A percentile compares a stretch with the other conserved stretches of the same genome.
Conservation (phyloP, 92 coral and sea anemone species). For the Blastomussa wellsi region DNA sequence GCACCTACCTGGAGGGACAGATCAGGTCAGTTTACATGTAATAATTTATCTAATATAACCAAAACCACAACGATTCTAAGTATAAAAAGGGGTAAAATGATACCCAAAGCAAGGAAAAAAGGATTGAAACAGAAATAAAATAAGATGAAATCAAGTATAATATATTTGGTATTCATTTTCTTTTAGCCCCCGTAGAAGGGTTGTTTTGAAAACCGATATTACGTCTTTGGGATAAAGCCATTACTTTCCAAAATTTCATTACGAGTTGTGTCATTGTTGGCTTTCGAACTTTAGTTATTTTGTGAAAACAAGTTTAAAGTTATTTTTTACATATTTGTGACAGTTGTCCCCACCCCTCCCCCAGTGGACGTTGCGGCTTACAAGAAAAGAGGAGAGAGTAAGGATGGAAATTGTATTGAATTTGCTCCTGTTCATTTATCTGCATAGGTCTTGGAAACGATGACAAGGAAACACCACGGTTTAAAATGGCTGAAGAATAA, state of each 20-base stretch:
- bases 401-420: background rate
- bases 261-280: background rate
- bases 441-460: too few species aligned
- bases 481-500: too few species aligned
- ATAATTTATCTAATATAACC: too few species aligned
- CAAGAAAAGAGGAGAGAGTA: constrained; percentile 54
- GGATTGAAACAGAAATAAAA: too few species aligned
- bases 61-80: too few species aligned
- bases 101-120: too few species aligned
- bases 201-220: too few species aligned
- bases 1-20: constrained; percentile 75
- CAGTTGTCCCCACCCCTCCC: constrained; percentile 81
- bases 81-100: too few species aligned
- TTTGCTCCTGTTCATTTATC: background rate
- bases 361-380: constrained; percentile 35
- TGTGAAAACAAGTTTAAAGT: background rate
- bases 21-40: constrained; percentile 54
- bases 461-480: too few species aligned
- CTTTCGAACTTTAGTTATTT: background rate
- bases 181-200: too few species aligned
- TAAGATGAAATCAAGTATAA: too few species aligned
- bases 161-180: too few species aligned
- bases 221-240: background rate
- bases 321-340: background rate
- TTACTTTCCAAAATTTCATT: background rate